Evolutionary conservation across 2,113 vertebrate species (phyloP).

Genomic region (Euleptes europaea): DNA sequence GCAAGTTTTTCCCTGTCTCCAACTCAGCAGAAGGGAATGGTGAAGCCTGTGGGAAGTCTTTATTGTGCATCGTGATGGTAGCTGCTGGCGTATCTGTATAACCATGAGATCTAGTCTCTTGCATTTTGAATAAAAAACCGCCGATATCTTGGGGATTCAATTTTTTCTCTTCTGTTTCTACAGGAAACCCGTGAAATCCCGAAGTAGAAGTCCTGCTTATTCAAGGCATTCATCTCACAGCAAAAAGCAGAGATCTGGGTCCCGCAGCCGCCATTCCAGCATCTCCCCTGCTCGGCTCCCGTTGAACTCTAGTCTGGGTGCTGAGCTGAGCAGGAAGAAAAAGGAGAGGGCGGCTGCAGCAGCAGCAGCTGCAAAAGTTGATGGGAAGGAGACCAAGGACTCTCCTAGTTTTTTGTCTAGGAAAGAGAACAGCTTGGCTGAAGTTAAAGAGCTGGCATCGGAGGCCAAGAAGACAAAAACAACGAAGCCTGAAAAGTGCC

Average conservation of each 20-base stretch:
- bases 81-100: not conserved
- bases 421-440: slow-evolving; percentile 76
- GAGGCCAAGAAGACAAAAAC: slow-evolving; percentile 77
- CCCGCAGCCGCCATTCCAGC: slow-evolving; percentile 87
- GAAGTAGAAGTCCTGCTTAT: slow-evolving; percentile 88
- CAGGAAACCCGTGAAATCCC: slow-evolving; percentile 91
- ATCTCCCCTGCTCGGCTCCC: slow-evolving; percentile 90
- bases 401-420: slow-evolving; percentile 71
- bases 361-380: slow-evolving; percentile 85
- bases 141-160: not conserved
- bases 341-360: slow-evolving; percentile 91
- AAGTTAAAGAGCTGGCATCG: slow-evolving; percentile 66
- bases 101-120: not conserved
- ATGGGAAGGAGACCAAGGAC: slow-evolving; percentile 76
- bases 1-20: too few relatives aligned
- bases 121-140: not conserved
- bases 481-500: slow-evolving; percentile 72
- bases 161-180: not conserved
- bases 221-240: slow-evolving; percentile 92
- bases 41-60: not conserved
- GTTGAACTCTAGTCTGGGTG: slow-evolving; percentile 92
- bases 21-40: not conserved
- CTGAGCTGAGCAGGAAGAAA: slow-evolving; percentile 92
- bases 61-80: not conserved
- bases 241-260: slow-evolving; percentile 89